Conservation (phyloP, 2,888 invertebrate genomes). For the Crematogaster levior region DNA sequence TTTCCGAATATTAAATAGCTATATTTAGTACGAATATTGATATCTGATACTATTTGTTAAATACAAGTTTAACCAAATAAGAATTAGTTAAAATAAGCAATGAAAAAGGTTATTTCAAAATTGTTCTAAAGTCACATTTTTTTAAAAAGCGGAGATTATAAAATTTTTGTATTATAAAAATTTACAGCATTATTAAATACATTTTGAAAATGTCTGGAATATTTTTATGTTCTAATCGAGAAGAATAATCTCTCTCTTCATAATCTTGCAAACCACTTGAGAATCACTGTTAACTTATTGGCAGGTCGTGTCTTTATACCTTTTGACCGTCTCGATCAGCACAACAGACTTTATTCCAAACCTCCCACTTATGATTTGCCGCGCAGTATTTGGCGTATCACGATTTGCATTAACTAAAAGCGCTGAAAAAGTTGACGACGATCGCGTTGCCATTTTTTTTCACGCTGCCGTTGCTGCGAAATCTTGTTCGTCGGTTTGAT, state of each 20-base stretch:
- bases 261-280: constrained; percentile 40
- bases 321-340: constrained; percentile 71
- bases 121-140: background rate
- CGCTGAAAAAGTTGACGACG: constrained; percentile 40
- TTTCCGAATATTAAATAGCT: too few species aligned
- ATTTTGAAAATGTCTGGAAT: background rate
- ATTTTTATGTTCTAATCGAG: background rate
- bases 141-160: background rate
- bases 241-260: background rate
- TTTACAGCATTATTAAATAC: background rate
- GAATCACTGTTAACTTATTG: constrained; percentile 66
- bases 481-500: constrained; percentile 68
- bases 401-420: constrained; percentile 41
- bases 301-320: constrained; percentile 73
- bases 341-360: constrained; percentile 44
- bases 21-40: too few species aligned
- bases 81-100: background rate
- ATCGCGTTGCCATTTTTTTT: constrained; percentile 61
- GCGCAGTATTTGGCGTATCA: background rate
- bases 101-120: background rate
- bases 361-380: background rate
- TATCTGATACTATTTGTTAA: background rate
- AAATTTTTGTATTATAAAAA: background rate
- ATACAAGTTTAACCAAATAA: background rate
- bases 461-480: constrained; percentile 64